Evolutionary conservation across 2,797 vertebrate genomes (phyloP).

Genomic region (Sebastes matsubarae): DNA sequence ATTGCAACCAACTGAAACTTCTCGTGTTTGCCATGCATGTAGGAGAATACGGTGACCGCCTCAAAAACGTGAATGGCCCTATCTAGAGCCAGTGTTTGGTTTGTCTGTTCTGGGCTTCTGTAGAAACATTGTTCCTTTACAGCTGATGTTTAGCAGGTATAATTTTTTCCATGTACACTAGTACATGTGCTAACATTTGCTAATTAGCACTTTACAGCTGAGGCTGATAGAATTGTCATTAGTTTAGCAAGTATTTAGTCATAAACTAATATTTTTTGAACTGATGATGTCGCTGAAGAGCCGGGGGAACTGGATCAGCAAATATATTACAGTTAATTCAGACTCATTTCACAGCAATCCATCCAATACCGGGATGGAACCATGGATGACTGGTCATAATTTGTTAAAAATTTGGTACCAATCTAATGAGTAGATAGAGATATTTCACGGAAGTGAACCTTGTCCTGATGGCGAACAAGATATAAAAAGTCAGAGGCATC

Average conservation of each 20-base stretch:
- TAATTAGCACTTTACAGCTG: background rate
- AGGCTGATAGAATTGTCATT: background rate
- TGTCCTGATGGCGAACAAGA: background rate
- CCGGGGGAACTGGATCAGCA: background rate
- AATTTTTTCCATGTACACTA: no score
- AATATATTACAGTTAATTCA: background rate
- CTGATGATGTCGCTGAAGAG: background rate
- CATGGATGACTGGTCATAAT: background rate
- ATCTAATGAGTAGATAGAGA: background rate
- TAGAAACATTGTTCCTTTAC: no score
- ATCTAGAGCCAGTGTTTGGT: no score
- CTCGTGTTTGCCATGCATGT: no score
- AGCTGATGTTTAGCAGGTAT: no score
- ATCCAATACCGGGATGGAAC: background rate
- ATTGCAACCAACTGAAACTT: no score
- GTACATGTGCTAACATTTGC: no score
- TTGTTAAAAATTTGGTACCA: background rate
- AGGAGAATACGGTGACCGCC: no score
- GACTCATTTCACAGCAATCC: background rate
- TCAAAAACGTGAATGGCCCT: no score
- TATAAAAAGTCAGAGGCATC: background rate
- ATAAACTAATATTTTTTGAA: background rate
- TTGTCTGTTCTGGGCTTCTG: no score
- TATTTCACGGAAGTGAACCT: background rate
- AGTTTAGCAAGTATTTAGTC: background rate